phyloP scores from a whole-genome alignment of 2,888 invertebrate genomes.

The Zhuqinia jingwanae region DNA sequence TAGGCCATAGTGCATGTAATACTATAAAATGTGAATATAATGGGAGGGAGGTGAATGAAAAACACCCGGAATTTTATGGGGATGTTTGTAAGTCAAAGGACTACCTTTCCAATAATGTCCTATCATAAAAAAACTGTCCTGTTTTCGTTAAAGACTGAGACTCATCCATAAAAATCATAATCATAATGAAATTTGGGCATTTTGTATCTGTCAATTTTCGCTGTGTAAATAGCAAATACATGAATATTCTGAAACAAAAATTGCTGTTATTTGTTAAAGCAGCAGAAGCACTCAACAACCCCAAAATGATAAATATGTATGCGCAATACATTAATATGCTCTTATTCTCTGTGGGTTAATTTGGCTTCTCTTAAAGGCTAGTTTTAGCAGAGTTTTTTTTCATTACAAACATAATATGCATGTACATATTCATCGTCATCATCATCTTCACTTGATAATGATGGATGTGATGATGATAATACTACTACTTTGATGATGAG shows the following conservation, averaged over 20 bases:
- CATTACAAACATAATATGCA: conserved; percentile 17
- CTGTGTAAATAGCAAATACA: too few species aligned
- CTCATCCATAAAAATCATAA: too few species aligned
- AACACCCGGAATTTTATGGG: conserved; percentile 63
- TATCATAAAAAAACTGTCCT: too few species aligned
- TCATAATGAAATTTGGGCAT: too few species aligned
- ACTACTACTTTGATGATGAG: background rate
- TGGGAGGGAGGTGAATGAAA: background rate
- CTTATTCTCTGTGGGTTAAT: conserved; percentile 26
- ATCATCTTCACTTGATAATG: too few species aligned
- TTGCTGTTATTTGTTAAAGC: conserved; percentile 36
- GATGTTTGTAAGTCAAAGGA: background rate
- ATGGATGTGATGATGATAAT: background rate
- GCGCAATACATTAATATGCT: background rate
- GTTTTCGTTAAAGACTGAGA: too few species aligned
- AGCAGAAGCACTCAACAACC: background rate
- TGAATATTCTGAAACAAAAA: too few species aligned
- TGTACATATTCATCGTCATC: conserved; percentile 19
- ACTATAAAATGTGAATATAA: too few species aligned
- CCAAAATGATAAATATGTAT: conserved; percentile 34
- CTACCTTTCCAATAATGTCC: too few species aligned
- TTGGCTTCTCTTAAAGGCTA: background rate
- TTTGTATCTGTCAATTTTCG: too few species aligned
- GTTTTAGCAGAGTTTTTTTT: conserved; percentile 23
- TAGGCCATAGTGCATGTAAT: conserved; percentile 40